Evolutionary conservation across 2,113 vertebrate genomes (phyloP).

Genomic region (Campylomormyrus numenius): DNA sequence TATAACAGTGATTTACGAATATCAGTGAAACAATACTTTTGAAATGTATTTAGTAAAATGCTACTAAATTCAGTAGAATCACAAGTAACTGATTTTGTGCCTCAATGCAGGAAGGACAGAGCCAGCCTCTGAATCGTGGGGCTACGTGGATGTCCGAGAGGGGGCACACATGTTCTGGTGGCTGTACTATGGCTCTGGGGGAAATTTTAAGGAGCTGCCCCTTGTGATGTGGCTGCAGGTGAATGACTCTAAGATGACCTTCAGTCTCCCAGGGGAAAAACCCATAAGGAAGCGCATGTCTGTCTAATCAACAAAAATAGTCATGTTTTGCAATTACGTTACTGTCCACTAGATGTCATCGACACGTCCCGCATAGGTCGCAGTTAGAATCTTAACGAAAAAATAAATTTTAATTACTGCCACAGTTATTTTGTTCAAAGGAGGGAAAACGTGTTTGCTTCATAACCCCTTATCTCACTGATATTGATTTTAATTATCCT

Average conservation of each 20-base stretch:
- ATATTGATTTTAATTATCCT: neutral
- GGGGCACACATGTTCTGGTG: conserved; percentile 97
- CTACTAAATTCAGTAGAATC: neutral
- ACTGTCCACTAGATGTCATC: neutral
- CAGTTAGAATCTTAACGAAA: neutral
- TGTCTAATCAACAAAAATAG: neutral
- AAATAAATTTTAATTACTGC: neutral
- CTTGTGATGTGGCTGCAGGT: conserved; percentile 97
- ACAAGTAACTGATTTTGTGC: neutral
- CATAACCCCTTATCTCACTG: neutral
- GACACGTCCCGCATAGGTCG: neutral
- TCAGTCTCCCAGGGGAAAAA: neutral
- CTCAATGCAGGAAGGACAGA: conserved; percentile 36
- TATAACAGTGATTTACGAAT: neutral
- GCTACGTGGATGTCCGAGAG: conserved; percentile 75
- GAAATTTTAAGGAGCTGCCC: conserved; percentile 66
- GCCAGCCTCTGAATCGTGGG: conserved; percentile 66
- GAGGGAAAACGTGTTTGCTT: neutral
- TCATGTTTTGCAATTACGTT: neutral
- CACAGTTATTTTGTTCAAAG: neutral
- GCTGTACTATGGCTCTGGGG: conserved; percentile 74
- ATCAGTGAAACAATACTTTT: neutral
- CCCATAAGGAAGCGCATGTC: neutral
- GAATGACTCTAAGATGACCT: conserved; percentile 14
- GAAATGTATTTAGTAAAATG: neutral